phyloP scores from a whole-genome alignment of 2,888 invertebrate genomes.

The Camponotus fellah region DNA sequence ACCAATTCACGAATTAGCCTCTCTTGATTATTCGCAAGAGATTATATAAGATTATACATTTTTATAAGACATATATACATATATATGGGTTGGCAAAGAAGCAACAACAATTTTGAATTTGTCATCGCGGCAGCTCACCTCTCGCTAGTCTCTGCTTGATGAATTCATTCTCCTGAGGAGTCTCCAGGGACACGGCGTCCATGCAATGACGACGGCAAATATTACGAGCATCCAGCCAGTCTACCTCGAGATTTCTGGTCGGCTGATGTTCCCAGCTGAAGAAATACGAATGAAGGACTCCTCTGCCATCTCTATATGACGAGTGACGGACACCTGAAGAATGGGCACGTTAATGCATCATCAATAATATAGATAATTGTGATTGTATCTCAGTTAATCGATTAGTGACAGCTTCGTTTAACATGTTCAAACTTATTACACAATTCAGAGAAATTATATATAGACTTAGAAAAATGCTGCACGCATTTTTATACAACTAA shows the following conservation, averaged over 20 bases:
- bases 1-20: not conserved
- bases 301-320: constrained; percentile 94
- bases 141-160: constrained; percentile 93
- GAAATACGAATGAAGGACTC: constrained; percentile 96
- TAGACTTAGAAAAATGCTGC: not conserved
- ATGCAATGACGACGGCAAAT: constrained; percentile 97
- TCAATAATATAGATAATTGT: constrained; percentile 2
- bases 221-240: constrained; percentile 96
- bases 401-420: not conserved
- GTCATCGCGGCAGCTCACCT: constrained; percentile 50
- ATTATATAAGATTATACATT: constrained; percentile 3
- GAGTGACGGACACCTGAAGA: constrained; percentile 94
- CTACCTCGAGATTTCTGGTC: constrained; percentile 93
- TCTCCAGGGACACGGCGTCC: constrained; percentile 97
- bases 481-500: not conserved
- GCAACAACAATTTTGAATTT: not conserved
- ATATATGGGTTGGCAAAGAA: not conserved
- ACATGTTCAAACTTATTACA: constrained; percentile 10
- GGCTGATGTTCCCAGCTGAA: constrained; percentile 97
- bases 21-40: not conserved
- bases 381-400: constrained; percentile 21
- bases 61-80: not conserved
- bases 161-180: constrained; percentile 96
- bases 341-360: constrained; percentile 5
- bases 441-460: not conserved